Base-by-base conservation (phyloP, 2,113 vertebrate genomes). In the Notothenia rossii region DNA sequence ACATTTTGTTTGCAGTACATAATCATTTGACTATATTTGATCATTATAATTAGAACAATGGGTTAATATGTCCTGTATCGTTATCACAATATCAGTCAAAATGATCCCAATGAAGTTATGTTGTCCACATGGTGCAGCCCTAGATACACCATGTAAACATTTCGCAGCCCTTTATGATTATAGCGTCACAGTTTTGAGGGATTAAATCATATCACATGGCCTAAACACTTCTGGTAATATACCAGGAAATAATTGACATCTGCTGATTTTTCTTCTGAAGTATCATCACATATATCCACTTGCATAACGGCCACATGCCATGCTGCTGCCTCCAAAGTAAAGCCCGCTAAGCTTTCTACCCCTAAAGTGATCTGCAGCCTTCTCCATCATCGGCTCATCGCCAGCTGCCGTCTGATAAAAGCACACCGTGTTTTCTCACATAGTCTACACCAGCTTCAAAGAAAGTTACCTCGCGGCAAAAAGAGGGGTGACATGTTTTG, bases 301-400 rank as follows among this genome's bases (percentile, higher is more conserved):
- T 92, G 79, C 78, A 66, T 90, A 89, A 90, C 50, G 1, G 36
- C 77, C 85, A 81, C 72, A 82, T 82, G 84, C 60, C 70, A 10
- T 20, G 55, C 49, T 48, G 71, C 43, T 56, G 72, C 59, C 60
- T 33, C 75, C 65, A 81, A 78, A 81, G 25, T 75, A 79, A 89
- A 88, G 49, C 82, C 86, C 7, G 4, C 77, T 92, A 88, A 92
- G 84, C 91, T 65, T 84, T 79, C 33, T 58, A 58, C 75, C 76
- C 66, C 43, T 69, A 64, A 66, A 79, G 75, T 75, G 81, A 84
- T 82, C 79, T 25, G 36, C 45, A 2, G 67, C 53, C 62, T 36
- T 59, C 56, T 56, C 72, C 77, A 75, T 79, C 78, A 83, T 40
- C 45, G 3, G 82, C 81, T 77, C 73, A 67, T 54, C 25, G 49